Percentiles rank a stretch among this genome's conserved stretches.
Conservation (phyloP, 1,140 invertebrate genomes). For the Drosophila cardini region DNA sequence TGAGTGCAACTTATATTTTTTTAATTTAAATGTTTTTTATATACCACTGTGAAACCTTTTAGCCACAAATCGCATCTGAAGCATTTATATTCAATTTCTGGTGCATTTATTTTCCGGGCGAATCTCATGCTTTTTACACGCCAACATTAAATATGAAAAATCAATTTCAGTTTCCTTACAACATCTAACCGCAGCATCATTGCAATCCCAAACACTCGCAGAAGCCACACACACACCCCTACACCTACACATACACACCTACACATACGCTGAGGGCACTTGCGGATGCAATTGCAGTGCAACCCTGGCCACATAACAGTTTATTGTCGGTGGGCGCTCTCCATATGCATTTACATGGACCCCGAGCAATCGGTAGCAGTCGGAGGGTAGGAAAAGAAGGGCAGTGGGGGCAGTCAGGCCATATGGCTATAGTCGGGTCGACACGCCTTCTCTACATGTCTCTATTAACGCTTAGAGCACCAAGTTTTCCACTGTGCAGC, state of each 20-base stretch:
- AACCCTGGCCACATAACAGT: constrained; percentile 58
- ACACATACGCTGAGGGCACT: constrained; percentile 29
- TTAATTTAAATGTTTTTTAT: no score
- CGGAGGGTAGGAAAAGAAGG: constrained; percentile 8
- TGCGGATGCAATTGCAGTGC: constrained; percentile 40
- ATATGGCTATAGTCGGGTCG: constrained; percentile 15
- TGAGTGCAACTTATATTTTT: no score
- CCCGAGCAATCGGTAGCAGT: constrained; percentile 10
- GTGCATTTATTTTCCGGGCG: constrained; percentile 1
- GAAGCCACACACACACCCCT: constrained; percentile 24
- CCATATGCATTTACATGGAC: constrained; percentile 38
- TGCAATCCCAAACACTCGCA: constrained; percentile 28
- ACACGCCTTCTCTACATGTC: constrained; percentile 20
- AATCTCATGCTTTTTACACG: constrained; percentile 17
- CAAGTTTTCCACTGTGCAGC: constrained; percentile 32
- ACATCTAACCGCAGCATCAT: constrained; percentile 55
- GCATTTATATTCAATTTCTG: constrained; percentile 31
- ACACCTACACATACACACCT: constrained; percentile 29
- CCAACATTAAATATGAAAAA: constrained; percentile 68
- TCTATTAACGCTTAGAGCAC: constrained; percentile 59
- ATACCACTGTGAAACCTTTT: no score
- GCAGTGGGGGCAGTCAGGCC: neutral
- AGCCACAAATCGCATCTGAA: neutral
- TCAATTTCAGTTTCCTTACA: constrained; percentile 64
- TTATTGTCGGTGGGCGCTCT: constrained; percentile 39